Conservation (phyloP, 2,113 vertebrate species). For the Gulo gulo region DNA sequence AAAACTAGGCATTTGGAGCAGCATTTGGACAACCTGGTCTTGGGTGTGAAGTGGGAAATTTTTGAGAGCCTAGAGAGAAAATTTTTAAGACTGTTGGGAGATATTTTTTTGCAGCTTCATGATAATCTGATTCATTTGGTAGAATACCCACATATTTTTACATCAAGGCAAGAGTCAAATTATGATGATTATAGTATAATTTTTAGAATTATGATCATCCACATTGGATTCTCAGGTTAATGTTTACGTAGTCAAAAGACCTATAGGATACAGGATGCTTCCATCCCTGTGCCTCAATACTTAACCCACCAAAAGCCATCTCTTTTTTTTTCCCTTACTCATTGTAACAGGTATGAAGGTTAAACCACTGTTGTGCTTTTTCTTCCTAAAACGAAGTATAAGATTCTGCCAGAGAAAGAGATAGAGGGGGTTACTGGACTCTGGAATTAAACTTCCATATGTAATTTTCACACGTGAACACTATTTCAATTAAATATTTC, state of each 20-base stretch:
- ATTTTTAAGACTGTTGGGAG: background rate
- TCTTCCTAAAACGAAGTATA: background rate
- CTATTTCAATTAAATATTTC: background rate
- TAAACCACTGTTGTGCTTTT: background rate
- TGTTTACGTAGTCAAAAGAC: background rate
- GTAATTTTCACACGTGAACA: slow-evolving; percentile 44
- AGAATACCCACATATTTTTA: background rate
- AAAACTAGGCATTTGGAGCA: slow-evolving; percentile 34
- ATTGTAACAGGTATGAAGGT: background rate
- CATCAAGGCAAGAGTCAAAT: background rate
- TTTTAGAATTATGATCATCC: slow-evolving; percentile 4
- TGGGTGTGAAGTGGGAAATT: background rate
- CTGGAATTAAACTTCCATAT: slow-evolving; percentile 20
- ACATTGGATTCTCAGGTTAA: background rate
- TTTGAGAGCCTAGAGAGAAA: background rate
- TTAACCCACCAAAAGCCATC: background rate
- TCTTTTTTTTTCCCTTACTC: background rate
- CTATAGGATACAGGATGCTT: background rate
- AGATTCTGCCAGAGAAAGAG: background rate
- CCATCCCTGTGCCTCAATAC: background rate
- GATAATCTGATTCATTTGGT: slow-evolving; percentile 5
- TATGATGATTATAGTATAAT: background rate
- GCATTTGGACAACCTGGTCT: background rate
- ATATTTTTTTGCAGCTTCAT: background rate
- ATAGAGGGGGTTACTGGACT: background rate